Conservation (phyloP, 2,113 vertebrate species). For the Gasterosteus aculeatus region DNA sequence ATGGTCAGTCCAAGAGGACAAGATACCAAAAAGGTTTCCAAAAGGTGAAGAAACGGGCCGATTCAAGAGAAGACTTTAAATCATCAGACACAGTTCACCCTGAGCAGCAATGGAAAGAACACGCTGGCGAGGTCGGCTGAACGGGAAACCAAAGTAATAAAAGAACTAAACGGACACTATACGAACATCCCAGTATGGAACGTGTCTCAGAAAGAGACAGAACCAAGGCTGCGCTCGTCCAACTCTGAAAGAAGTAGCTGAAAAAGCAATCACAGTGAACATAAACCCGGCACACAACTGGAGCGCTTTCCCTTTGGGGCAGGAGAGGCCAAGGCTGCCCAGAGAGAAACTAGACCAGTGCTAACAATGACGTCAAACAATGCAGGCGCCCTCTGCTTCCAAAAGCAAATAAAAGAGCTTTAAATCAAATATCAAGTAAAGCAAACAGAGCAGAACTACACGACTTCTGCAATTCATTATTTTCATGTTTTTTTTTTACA, state of each 20-base stretch:
- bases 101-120: conserved; percentile 1
- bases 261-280: conserved; percentile 46
- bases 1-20: neutral
- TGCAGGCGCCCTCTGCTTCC: neutral
- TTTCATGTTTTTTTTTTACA: neutral
- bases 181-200: neutral
- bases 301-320: conserved; percentile 11
- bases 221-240: neutral
- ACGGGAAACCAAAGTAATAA: neutral
- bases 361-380: conserved; percentile 25
- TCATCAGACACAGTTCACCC: neutral
- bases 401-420: conserved; percentile 10
- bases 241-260: conserved; percentile 13
- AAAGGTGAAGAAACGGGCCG: neutral
- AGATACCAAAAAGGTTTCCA: conserved; percentile 5
- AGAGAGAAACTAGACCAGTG: conserved; percentile 29
- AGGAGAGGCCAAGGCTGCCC: conserved; percentile 37
- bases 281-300: conserved; percentile 4
- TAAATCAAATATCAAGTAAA: neutral
- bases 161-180: neutral
- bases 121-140: neutral
- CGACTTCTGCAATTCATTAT: neutral
- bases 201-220: conserved; percentile 1
- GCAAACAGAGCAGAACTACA: neutral
- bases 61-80: conserved; percentile 7